Evolutionary conservation across 2,888 invertebrate genomes (phyloP).

Genomic region (Agrochola lota): DNA sequence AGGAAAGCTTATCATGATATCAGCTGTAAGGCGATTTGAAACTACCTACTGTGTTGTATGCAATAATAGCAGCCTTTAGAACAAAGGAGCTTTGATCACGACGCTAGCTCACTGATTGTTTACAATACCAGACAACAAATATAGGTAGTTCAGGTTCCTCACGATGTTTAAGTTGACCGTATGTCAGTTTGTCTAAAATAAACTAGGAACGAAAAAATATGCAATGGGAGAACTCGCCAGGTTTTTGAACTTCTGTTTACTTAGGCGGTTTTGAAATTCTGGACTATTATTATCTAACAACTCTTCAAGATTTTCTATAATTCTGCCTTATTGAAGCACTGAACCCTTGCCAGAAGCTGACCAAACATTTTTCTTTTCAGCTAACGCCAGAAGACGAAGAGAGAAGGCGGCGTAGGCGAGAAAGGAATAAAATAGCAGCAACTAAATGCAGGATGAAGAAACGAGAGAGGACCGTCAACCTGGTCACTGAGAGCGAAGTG

Average conservation of each 20-base stretch:
- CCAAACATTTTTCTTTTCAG: constrained; percentile 80
- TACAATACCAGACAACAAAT: not conserved
- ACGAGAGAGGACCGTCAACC: constrained; percentile 95
- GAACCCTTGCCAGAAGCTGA: constrained; percentile 10
- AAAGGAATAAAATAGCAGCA: constrained; percentile 98
- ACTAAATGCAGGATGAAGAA: constrained; percentile 98
- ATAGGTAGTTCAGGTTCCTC: not conserved
- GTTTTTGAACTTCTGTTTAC: too few relatives aligned
- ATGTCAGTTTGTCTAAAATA: not conserved
- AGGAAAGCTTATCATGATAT: not conserved
- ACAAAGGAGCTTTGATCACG: not conserved
- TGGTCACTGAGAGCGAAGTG: constrained; percentile 96
- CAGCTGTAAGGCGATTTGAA: not conserved
- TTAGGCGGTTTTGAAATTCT: too few relatives aligned
- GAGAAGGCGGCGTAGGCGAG: constrained; percentile 95
- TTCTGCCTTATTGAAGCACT: not conserved
- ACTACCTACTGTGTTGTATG: not conserved
- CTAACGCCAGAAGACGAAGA: constrained; percentile 98
- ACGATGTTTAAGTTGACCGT: not conserved
- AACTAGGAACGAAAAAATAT: not conserved
- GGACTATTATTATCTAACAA: not conserved
- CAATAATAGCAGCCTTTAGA: not conserved
- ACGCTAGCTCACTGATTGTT: not conserved
- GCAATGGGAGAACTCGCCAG: not conserved
- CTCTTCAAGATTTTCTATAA: not conserved